Evolutionary conservation across 2,113 vertebrate genomes (phyloP).

Genomic region (Ochotona princeps): DNA sequence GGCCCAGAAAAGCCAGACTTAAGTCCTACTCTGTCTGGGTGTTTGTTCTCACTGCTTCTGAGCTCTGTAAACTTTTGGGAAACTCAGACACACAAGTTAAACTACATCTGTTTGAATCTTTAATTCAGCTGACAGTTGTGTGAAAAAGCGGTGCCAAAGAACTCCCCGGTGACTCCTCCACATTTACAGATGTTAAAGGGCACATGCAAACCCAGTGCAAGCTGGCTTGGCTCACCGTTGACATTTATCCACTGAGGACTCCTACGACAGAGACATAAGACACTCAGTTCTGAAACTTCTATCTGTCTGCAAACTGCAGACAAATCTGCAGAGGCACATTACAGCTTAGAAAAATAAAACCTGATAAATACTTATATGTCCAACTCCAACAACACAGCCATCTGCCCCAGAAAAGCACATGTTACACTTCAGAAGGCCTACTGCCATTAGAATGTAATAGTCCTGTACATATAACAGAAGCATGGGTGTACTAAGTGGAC

Average conservation of each 20-base stretch:
- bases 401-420: constrained; percentile 9
- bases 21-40: background rate
- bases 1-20: background rate
- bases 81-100: constrained; percentile 2
- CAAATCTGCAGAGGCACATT: constrained; percentile 27
- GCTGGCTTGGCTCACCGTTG: constrained; percentile 28
- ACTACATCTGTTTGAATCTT: constrained; percentile 49
- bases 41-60: constrained; percentile 30
- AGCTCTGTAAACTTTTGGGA: constrained; percentile 27
- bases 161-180: background rate
- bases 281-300: constrained; percentile 56
- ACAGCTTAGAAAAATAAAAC: constrained; percentile 53
- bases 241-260: constrained; percentile 58
- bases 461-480: background rate
- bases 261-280: constrained; percentile 48
- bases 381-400: background rate
- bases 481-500: background rate
- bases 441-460: background rate
- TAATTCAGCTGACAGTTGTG: constrained; percentile 39
- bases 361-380: constrained; percentile 23
- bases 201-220: background rate
- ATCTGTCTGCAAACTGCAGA: constrained; percentile 59
- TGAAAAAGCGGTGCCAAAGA: background rate
- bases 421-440: background rate
- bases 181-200: constrained; percentile 1